phyloP scores from a whole-genome alignment of 2,888 invertebrate genomes.

The Drosophila histrio region DNA sequence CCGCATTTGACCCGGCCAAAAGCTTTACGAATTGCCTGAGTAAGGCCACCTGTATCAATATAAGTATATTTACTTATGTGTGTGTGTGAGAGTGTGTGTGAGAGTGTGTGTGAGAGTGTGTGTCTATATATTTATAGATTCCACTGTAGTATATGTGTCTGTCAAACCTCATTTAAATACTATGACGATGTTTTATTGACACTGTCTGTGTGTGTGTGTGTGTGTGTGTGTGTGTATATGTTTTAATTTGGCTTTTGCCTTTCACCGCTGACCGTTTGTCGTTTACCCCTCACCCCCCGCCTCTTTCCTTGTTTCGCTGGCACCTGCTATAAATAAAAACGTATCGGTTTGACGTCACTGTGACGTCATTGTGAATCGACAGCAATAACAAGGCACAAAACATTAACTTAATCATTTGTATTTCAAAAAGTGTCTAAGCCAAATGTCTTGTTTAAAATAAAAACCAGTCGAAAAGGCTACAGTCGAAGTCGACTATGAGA shows the following conservation, averaged over 20 bases:
- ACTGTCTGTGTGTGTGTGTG: slow-evolving; percentile 73
- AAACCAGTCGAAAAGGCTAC: no score
- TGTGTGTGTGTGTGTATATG: slow-evolving; percentile 75
- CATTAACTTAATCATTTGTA: slow-evolving; percentile 77
- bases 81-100: not conserved
- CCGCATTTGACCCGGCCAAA: slow-evolving; percentile 61
- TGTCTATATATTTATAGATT: slow-evolving; percentile 8
- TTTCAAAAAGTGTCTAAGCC: slow-evolving; percentile 70
- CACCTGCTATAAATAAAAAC: slow-evolving; percentile 66
- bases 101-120: not conserved
- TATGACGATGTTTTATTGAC: slow-evolving; percentile 80
- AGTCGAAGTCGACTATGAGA: no score
- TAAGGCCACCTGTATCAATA: slow-evolving; percentile 69
- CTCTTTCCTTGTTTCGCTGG: slow-evolving; percentile 13
- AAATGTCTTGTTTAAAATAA: slow-evolving; percentile 44
- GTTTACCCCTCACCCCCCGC: not conserved
- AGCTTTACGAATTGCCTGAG: slow-evolving; percentile 46
- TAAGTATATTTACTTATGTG: slow-evolving; percentile 33
- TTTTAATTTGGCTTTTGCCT: slow-evolving; percentile 80
- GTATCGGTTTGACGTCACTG: slow-evolving; percentile 77
- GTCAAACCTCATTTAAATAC: slow-evolving; percentile 80
- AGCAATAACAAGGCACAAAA: slow-evolving; percentile 70
- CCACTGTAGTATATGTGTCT: slow-evolving; percentile 38
- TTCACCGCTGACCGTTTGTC: slow-evolving; percentile 40
- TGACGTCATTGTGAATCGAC: slow-evolving; percentile 76